phyloP scores from a whole-genome alignment of 2,113 vertebrate genomes.

The Micromys minutus region DNA sequence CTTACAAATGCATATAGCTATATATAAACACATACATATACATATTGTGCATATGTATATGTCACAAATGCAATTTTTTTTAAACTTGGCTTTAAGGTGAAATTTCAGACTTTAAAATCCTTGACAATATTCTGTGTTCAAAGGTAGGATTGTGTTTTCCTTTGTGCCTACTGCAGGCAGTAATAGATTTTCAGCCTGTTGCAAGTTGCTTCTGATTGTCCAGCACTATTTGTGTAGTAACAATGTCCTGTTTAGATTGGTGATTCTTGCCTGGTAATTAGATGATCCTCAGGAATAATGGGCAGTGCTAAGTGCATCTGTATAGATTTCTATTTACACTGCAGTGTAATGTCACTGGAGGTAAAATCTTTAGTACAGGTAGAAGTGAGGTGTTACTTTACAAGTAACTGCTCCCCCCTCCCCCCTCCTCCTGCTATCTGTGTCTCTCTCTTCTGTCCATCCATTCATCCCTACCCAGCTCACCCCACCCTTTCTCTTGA shows the following conservation, averaged over 20 bases:
- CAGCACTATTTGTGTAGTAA: background rate
- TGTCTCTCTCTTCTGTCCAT: background rate
- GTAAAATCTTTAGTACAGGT: background rate
- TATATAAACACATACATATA: background rate
- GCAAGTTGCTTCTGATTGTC: background rate
- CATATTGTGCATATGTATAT: background rate
- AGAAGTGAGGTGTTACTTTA: background rate
- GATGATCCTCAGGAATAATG: background rate
- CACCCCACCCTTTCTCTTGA: background rate
- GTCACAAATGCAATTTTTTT: background rate
- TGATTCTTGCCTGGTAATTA: background rate
- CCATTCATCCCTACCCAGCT: background rate
- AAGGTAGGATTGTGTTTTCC: constrained; percentile 34
- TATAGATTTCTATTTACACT: background rate
- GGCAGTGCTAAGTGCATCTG: background rate
- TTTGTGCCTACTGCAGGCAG: background rate
- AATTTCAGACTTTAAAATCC: constrained; percentile 2
- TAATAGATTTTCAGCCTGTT: background rate
- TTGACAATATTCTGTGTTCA: background rate
- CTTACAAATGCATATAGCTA: background rate
- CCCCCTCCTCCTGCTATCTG: background rate
- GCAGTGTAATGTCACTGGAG: background rate
- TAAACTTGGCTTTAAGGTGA: background rate
- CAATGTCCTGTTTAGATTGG: background rate
- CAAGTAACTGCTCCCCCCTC: background rate